These are phyloP conservation scores for Diorhabda sublineata DNA, from an alignment of 1,140 invertebrate genomes.

Conservation along the genomic window DNA sequence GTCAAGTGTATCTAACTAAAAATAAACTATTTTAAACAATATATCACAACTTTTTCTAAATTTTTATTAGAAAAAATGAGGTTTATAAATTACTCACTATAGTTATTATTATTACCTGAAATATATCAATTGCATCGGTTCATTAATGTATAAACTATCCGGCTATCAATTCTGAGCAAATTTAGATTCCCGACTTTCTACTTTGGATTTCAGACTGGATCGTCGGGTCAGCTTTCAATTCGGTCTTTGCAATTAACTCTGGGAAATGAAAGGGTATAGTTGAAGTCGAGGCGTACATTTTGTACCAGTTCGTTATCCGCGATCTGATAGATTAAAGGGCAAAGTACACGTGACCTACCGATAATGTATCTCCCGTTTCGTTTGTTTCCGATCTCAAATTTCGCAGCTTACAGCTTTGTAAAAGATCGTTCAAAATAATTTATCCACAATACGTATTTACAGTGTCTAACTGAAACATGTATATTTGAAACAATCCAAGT, in stretches of 20 bases:
- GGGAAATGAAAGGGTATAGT: slow-evolving; percentile 1
- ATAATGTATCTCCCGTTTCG: background rate
- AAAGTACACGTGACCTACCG: slow-evolving; percentile 1
- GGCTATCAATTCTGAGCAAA: background rate
- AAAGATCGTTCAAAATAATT: background rate
- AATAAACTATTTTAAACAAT: too few species aligned
- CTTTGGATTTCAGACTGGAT: background rate
- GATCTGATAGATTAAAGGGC: background rate
- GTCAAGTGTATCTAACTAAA: too few species aligned
- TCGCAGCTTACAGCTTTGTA: background rate
- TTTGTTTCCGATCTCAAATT: background rate
- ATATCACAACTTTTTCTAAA: too few species aligned
- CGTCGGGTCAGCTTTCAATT: slow-evolving; percentile 1
- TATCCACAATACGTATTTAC: too few species aligned
- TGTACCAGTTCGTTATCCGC: background rate
- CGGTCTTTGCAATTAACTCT: background rate
- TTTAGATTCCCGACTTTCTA: background rate
- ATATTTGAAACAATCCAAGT: too few species aligned
- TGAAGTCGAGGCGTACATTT: background rate
- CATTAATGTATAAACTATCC: background rate
- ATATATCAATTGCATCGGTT: background rate
- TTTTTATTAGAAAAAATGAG: too few species aligned
- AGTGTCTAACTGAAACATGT: too few species aligned
- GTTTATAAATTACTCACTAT: too few species aligned
- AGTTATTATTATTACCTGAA: too few species aligned